Evolutionary conservation across 2,113 vertebrate genomes (phyloP).

Genomic region (Nettapus auritus): DNA sequence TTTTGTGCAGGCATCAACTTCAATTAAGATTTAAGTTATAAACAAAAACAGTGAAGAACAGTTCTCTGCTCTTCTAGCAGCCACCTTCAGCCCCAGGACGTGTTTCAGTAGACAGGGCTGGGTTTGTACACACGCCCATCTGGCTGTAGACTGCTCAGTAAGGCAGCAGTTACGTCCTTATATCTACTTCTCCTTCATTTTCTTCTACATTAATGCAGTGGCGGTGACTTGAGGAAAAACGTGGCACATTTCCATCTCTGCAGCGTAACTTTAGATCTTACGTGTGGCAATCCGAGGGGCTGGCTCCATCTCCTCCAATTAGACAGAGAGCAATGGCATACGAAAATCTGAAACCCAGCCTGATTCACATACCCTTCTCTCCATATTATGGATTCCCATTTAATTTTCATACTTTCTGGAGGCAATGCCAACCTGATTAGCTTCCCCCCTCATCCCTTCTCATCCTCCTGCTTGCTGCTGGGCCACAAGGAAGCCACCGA

Average conservation of each 20-base stretch:
- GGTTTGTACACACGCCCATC: neutral
- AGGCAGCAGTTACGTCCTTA: neutral
- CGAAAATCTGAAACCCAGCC: slow-evolving; percentile 15
- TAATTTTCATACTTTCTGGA: slow-evolving; percentile 56
- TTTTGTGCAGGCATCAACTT: neutral
- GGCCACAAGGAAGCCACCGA: neutral
- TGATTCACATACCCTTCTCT: slow-evolving; percentile 64
- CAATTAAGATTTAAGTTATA: neutral
- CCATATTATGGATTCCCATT: slow-evolving; percentile 55
- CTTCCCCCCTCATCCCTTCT: neutral
- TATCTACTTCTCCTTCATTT: neutral
- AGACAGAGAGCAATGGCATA: slow-evolving; percentile 17
- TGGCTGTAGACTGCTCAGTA: neutral
- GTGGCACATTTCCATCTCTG: neutral
- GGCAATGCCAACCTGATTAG: slow-evolving; percentile 61
- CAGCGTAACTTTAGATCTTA: neutral
- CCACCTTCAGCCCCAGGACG: neutral
- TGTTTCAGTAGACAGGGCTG: neutral
- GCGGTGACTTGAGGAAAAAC: neutral
- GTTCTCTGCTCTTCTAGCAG: neutral
- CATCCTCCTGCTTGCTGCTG: neutral
- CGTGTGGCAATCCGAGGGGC: slow-evolving; percentile 8
- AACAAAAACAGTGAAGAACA: neutral
- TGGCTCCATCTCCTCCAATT: slow-evolving; percentile 65
- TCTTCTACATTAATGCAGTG: neutral